Conservation (phyloP, 92 coral and sea anemone species). For the Pocillopora meandrina region DNA sequence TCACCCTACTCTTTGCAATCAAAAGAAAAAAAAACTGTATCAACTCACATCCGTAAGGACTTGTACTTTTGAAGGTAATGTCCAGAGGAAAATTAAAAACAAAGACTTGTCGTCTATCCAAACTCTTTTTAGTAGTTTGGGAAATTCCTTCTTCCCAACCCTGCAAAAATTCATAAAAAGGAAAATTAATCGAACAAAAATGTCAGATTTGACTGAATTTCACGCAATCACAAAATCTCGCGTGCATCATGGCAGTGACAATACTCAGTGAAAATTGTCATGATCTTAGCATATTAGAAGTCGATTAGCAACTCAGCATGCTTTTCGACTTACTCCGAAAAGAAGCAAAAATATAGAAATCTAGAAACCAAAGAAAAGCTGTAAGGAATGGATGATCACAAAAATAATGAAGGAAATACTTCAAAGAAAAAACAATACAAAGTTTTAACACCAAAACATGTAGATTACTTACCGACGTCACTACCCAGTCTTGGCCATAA, state of each 20-base stretch:
- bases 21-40: not conserved
- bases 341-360: not conserved
- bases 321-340: not conserved
- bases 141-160: constrained; percentile 99
- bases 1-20: too few relatives aligned
- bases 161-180: constrained; percentile 38
- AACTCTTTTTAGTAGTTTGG: constrained; percentile 92
- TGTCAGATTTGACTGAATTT: not conserved
- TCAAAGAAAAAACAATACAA: not conserved
- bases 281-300: not conserved
- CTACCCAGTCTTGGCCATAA: constrained; percentile 99
- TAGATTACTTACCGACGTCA: constrained; percentile 85
- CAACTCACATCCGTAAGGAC: constrained; percentile 96
- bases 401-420: not conserved
- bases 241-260: not conserved
- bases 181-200: not conserved
- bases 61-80: constrained; percentile 95
- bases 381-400: not conserved
- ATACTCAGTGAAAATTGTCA: not conserved
- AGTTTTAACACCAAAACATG: not conserved
- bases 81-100: constrained; percentile 97
- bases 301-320: not conserved
- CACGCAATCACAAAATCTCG: not conserved
- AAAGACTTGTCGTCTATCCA: constrained; percentile 91
- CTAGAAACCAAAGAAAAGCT: not conserved